These are phyloP conservation scores for Trachemys scripta DNA, from an alignment of 2,113 vertebrate genomes.

Conservation along the genomic window DNA sequence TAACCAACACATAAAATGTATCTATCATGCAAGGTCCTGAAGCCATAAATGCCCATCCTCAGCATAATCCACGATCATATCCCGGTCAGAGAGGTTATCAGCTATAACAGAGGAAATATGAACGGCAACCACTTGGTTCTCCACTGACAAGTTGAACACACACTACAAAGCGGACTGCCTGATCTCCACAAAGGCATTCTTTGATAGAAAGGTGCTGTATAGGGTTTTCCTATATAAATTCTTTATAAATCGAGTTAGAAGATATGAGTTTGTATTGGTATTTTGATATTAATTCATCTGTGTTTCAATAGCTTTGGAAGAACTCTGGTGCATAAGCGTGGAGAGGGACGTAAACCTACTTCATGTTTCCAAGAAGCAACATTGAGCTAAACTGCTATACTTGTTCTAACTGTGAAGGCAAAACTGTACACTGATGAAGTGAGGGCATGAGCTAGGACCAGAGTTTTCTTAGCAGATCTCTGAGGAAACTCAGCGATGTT, in stretches of 20 bases:
- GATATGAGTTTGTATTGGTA: neutral
- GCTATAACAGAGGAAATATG: neutral
- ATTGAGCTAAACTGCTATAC: neutral
- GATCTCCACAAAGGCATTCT: neutral
- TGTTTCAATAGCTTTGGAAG: neutral
- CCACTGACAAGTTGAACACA: neutral
- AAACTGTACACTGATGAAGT: neutral
- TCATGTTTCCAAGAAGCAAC: neutral
- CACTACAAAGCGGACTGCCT: neutral
- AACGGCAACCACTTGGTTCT: neutral
- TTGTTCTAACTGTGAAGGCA: neutral
- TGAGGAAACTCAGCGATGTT: neutral
- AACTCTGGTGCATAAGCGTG: neutral
- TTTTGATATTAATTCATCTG: neutral
- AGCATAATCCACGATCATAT: neutral
- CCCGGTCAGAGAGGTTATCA: neutral
- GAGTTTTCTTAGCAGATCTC: neutral
- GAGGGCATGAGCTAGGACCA: neutral
- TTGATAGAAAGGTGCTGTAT: neutral
- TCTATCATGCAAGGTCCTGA: neutral
- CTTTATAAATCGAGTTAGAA: neutral
- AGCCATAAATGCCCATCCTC: neutral
- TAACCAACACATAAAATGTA: neutral
- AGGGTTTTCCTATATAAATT: neutral
- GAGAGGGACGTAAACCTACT: neutral